Conservation (phyloP, 2,113 vertebrate genomes). For the Xiphophorus hellerii region DNA sequence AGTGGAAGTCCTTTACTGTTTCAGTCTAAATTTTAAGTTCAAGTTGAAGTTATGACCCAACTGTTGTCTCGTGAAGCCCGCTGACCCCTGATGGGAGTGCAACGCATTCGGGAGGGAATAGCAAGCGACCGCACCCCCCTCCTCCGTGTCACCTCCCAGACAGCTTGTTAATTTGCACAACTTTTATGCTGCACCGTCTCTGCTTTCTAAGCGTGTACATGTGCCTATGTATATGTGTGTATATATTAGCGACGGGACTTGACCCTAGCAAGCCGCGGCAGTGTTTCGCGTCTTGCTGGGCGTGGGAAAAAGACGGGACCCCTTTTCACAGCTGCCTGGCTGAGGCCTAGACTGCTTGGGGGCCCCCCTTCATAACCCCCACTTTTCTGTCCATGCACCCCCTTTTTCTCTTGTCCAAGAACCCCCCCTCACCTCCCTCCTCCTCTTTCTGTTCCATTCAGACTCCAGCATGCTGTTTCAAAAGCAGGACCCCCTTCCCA, state of each 20-base stretch:
- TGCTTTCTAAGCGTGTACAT: conserved; percentile 50
- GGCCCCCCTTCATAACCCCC: conserved; percentile 69
- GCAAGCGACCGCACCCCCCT: conserved; percentile 58
- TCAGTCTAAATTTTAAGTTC: conserved; percentile 58
- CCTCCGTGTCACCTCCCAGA: conserved; percentile 69
- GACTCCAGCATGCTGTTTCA: conserved; percentile 81
- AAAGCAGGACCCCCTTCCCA: conserved; percentile 72
- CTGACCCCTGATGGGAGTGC: conserved; percentile 52
- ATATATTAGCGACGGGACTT: conserved; percentile 87
- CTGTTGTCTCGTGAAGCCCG: conserved; percentile 61
- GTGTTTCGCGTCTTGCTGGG: conserved; percentile 86
- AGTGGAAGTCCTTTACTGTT: not conserved
- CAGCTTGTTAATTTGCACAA: conserved; percentile 83
- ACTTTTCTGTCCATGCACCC: conserved; percentile 47
- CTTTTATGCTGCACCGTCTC: conserved; percentile 67
- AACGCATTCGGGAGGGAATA: conserved; percentile 73
- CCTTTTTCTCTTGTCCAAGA: conserved; percentile 53
- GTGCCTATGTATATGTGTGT: conserved; percentile 71
- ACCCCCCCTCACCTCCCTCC: conserved; percentile 37
- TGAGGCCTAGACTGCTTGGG: conserved; percentile 83
- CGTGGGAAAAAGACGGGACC: conserved; percentile 92
- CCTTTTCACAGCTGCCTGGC: conserved; percentile 91
- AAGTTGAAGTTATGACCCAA: conserved; percentile 75
- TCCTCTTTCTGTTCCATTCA: conserved; percentile 76
- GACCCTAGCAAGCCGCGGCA: conserved; percentile 85